Percentiles rank a stretch among this genome's conserved stretches.
These are phyloP conservation scores for Trachelipus rathkii DNA, from an alignment of 1,140 invertebrate species.

Conservation along the genomic window DNA sequence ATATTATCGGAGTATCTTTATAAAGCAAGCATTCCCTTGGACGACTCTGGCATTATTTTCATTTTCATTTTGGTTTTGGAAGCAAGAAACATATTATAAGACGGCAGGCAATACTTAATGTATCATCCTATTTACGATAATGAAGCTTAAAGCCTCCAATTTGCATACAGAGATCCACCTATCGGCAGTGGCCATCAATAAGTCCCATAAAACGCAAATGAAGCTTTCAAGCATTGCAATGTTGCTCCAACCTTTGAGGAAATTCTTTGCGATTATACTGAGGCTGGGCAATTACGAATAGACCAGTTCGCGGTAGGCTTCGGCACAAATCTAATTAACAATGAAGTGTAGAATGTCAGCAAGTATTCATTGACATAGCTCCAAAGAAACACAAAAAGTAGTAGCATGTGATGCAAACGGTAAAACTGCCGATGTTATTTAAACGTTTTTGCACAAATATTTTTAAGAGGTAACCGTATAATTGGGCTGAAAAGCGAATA, in stretches of 20 bases:
- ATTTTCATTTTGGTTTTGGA: neutral
- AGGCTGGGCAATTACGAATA: conserved; percentile 84
- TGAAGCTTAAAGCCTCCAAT: conserved; percentile 78
- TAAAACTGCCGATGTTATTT: conserved; percentile 81
- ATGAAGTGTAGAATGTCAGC: conserved; percentile 79
- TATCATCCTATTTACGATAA: conserved; percentile 72
- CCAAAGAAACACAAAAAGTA: conserved; percentile 62
- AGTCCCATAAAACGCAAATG: conserved; percentile 81
- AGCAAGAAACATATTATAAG: neutral
- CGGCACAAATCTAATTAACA: conserved; percentile 79
- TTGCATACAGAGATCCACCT: conserved; percentile 72
- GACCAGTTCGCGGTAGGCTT: conserved; percentile 86
- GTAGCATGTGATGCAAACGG: conserved; percentile 60
- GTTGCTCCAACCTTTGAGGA: conserved; percentile 83
- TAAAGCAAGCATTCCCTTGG: conserved; percentile 46
- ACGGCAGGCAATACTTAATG: conserved; percentile 53
- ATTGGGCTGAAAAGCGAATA: conserved; percentile 82
- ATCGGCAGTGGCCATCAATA: conserved; percentile 81
- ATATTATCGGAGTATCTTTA: conserved; percentile 48
- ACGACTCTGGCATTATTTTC: neutral
- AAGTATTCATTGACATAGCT: conserved; percentile 72
- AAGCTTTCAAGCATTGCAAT: conserved; percentile 80
- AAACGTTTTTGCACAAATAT: conserved; percentile 76
- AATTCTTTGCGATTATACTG: conserved; percentile 72
- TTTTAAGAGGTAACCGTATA: conserved; percentile 76